A percentile compares a stretch with the other conserved stretches of the same genome.
Evolutionary conservation across 2,888 invertebrate species (phyloP).

Genomic region (Dichetophora obliterata): DNA sequence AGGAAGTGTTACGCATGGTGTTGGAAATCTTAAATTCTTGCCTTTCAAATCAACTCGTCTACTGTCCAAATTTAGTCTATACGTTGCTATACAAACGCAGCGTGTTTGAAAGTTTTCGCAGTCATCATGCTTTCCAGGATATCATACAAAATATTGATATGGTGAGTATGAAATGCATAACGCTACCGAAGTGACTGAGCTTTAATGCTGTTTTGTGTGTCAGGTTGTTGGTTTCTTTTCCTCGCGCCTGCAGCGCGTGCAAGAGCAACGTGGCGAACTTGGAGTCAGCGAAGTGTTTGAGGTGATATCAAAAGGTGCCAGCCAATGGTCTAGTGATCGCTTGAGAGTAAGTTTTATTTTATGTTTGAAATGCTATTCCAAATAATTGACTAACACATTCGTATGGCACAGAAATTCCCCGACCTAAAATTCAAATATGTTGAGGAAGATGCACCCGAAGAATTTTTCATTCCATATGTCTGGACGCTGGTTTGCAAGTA

Average conservation of each 20-base stretch:
- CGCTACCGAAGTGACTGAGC: not conserved
- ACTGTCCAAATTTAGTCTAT: slow-evolving; percentile 94
- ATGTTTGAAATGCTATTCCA: not conserved
- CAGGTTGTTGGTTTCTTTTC: slow-evolving; percentile 78
- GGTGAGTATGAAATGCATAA: slow-evolving; percentile 70
- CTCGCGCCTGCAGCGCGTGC: slow-evolving; percentile 74
- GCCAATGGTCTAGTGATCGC: slow-evolving; percentile 94
- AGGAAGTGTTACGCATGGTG: slow-evolving; percentile 96
- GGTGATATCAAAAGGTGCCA: slow-evolving; percentile 90
- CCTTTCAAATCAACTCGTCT: slow-evolving; percentile 86
- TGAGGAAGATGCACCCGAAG: slow-evolving; percentile 98
- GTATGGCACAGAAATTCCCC: slow-evolving; percentile 89
- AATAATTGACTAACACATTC: not conserved
- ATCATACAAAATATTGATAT: slow-evolving; percentile 95
- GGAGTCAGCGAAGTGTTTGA: slow-evolving; percentile 90
- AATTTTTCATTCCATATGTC: slow-evolving; percentile 99
- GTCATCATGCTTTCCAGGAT: slow-evolving; percentile 91
- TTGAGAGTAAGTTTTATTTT: slow-evolving; percentile 77
- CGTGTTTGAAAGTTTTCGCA: slow-evolving; percentile 87
- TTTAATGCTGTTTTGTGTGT: slow-evolving; percentile 13
- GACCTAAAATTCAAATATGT: slow-evolving; percentile 99
- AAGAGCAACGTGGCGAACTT: slow-evolving; percentile 78
- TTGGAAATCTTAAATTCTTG: slow-evolving; percentile 97
- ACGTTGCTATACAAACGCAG: slow-evolving; percentile 93
- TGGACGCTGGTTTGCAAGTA: slow-evolving; percentile 89